phyloP scores from a whole-genome alignment of 2,797 vertebrate species.

The Lagodon rhomboides region DNA sequence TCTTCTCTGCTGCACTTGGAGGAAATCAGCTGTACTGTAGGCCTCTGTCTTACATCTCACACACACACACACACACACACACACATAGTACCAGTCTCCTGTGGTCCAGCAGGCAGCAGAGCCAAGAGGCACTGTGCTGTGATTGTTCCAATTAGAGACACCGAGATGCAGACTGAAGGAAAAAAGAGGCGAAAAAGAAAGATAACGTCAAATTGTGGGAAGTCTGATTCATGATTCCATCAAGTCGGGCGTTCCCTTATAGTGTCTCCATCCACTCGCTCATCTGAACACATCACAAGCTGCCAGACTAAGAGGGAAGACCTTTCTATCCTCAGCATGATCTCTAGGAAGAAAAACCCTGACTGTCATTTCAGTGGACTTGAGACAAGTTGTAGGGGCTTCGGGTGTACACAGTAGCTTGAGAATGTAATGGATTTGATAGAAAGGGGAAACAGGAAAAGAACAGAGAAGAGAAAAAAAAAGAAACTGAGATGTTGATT shows the following conservation, averaged over 20 bases:
- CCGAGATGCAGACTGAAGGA: constrained; percentile 23
- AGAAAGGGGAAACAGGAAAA: neutral
- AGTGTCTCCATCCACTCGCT: constrained; percentile 12
- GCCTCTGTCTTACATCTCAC: constrained; percentile 32
- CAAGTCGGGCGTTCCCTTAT: constrained; percentile 18
- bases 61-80: constrained; percentile 22
- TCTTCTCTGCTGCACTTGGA: constrained; percentile 60
- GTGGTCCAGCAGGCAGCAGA: constrained; percentile 51
- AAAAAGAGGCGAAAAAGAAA: constrained; percentile 9
- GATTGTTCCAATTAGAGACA: constrained; percentile 70
- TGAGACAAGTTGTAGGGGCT: neutral
- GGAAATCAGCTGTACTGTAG: constrained; percentile 40
- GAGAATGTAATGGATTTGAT: neutral
- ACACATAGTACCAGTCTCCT: constrained; percentile 52
- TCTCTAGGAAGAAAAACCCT: neutral
- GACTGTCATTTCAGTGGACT: constrained; percentile 1
- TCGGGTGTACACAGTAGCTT: neutral
- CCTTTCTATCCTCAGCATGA: constrained; percentile 22
- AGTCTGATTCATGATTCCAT: constrained; percentile 39
- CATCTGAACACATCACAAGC: constrained; percentile 24
- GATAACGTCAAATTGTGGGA: constrained; percentile 31
- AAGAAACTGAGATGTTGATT: neutral
- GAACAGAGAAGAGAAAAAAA: neutral
- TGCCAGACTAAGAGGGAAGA: neutral
- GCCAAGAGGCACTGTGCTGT: constrained; percentile 58